These are phyloP conservation scores for Iphiclides podalirius DNA, from an alignment of 2,888 invertebrate species.

Conservation along the genomic window DNA sequence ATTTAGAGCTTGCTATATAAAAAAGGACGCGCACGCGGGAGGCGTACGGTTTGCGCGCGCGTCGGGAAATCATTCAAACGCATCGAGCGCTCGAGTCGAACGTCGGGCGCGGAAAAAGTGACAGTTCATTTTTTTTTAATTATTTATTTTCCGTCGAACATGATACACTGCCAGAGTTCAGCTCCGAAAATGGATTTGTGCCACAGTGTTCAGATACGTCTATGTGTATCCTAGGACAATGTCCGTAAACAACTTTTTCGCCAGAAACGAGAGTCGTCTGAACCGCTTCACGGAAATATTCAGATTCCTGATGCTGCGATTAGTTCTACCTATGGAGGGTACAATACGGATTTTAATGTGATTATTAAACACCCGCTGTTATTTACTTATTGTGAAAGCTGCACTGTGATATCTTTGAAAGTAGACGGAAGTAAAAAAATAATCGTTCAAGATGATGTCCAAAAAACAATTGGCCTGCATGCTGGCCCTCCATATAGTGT, in stretches of 20 bases:
- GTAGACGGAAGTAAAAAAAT: slow-evolving; percentile 28
- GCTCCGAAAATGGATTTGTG: slow-evolving; percentile 23
- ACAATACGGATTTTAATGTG: slow-evolving; percentile 57
- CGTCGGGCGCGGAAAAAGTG: slow-evolving; percentile 61
- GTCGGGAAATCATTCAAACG: slow-evolving; percentile 63
- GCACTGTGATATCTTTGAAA: slow-evolving; percentile 25
- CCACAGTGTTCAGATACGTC: slow-evolving; percentile 28
- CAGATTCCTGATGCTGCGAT: slow-evolving; percentile 39
- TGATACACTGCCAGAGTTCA: slow-evolving; percentile 5
- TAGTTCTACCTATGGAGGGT: slow-evolving; percentile 39
- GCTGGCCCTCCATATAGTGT: slow-evolving; percentile 86
- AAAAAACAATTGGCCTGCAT: slow-evolving; percentile 89
- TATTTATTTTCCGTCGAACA: slow-evolving; percentile 21
- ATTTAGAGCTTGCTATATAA: slow-evolving; percentile 69
- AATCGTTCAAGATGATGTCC: slow-evolving; percentile 84
- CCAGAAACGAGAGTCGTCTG: slow-evolving; percentile 32
- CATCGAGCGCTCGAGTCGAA: slow-evolving; percentile 59
- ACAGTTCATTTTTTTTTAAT: slow-evolving; percentile 27
- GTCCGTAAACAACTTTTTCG: too few relatives aligned
- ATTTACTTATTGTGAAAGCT: slow-evolving; percentile 33
- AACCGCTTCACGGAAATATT: slow-evolving; percentile 43
- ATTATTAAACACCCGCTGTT: slow-evolving; percentile 24
- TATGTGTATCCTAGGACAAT: slow-evolving; percentile 44
- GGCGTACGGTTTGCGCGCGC: slow-evolving; percentile 56
- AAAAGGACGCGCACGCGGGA: slow-evolving; percentile 63